Evolutionary conservation across 2,797 vertebrate genomes (phyloP), one percentile per base, ranked within the genome.

Genomic region (Coranthus polyacanthus): DNA sequence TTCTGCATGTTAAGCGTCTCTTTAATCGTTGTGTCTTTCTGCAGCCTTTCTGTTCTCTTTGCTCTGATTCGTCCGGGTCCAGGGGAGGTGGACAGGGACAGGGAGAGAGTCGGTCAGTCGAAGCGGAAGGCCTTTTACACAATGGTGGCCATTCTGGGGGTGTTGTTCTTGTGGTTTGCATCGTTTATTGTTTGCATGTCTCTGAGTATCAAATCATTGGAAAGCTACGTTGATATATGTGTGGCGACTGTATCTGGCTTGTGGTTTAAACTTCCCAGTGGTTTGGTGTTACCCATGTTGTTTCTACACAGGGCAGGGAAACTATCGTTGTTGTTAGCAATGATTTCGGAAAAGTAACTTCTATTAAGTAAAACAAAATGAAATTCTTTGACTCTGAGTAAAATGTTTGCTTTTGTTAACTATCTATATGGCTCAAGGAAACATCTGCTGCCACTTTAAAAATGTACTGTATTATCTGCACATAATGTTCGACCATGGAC

Each of bases 121-220:
- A 84, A 80, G 17, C 59, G 42, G 5, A 46, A 24, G 0, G 74
- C 68, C 0, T 60, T 82, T 36, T 2, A 37, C 38, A 80, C 11
- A 0, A 26, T 85, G 1, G 2, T 37, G 0, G 10, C 29, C 32
- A 75, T 78, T 8, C 26, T 36, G 2, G 61, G 16, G 3, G 52
- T 26, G 2, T 6, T 66, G 15, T 9, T 20, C 4, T 3, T 61
- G 17, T 32, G 43, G 5, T 49, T 1, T 37, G 29, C 16, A 1
- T 2, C 5, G 7, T 13, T 12, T 0, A 47, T 0, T 21, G 1
- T 13, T 6, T 3, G 24, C 1, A 22, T 4, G 0, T 1, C 0
- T 46, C 41, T 37, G 36, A 13, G 3, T 11, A 3, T 13, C 7
- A 6, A 13, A 10, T 0, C 1, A 0, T 0, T 22, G 20, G 0